Evolutionary conservation across 2,888 invertebrate species (phyloP), one percentile per base, ranked within the genome.

Genomic region (Cylindroiulus punctatus): DNA sequence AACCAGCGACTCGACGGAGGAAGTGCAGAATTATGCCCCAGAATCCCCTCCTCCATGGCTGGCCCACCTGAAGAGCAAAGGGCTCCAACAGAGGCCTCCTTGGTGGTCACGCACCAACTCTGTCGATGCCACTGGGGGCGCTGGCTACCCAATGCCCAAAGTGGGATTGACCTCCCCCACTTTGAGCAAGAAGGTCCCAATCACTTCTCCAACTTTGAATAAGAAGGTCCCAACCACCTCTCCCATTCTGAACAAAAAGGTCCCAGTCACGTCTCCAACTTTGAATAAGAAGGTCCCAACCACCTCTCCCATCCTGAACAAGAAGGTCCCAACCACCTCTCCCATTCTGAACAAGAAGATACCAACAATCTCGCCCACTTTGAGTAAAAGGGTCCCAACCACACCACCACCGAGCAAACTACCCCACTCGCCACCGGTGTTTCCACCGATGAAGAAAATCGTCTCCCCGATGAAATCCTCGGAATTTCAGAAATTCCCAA

Each of bases 21-120:
- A 36, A n/a, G 40, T 40, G 40, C 8, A 22, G 0, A 17, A 83
- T 44, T 10, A 40, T 83, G 44, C 10, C 2, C 83, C 83, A 12
- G 40, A 40, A 83, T 83, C 44, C 2, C 83, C 83, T 42, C 83
- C 83, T 44, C 83, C 83, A 1, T 83, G 83, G 83, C 44, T 83
- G 40, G 40, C 40, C 7, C 40, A 83, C 83, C 26, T 83, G 83
- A 83, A 83, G 44, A 83, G 40, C 22, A 83, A 22, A 19, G 83
- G 36, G 10, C 40, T 42, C 0, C 83, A 83, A 26, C 40, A 40
- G 44, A 84, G 52, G 32, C 47, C 84, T 36, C 84, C 84, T 17
- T 84, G 84, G 84, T 84, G 84, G 84, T 84, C 84, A 83, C 83
- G 83, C 22, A 44, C 83, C 22, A 42, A 83, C 22, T 83, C 83